Evolutionary conservation across 2,888 invertebrate species (phyloP).

Genomic region (Julus scanicus): DNA sequence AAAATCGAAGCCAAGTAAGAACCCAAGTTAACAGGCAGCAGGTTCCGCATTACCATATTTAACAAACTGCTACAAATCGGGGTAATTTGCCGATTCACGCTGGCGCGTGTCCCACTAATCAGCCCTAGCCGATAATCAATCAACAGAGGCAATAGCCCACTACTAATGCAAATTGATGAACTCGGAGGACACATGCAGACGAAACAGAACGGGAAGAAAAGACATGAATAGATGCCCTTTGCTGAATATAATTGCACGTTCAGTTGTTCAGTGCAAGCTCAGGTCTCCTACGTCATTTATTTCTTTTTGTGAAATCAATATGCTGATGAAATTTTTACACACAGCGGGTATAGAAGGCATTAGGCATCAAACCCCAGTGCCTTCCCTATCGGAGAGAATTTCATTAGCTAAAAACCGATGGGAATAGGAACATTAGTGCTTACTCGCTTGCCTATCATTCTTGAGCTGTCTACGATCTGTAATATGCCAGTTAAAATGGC

Average conservation of each 20-base stretch:
- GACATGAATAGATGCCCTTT: constrained; percentile 20
- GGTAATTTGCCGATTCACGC: constrained; percentile 21
- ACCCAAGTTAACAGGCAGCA: background rate
- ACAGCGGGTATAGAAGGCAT: background rate
- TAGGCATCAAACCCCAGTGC: constrained; percentile 18
- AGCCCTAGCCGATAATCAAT: constrained; percentile 24
- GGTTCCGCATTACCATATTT: background rate
- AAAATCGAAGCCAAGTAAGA: background rate
- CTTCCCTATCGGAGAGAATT: background rate
- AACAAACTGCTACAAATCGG: constrained; percentile 33
- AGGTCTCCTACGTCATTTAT: constrained; percentile 1
- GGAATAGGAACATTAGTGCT: background rate
- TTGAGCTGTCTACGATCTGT: background rate
- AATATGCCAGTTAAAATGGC: background rate
- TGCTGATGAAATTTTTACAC: constrained; percentile 20
- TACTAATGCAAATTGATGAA: constrained; percentile 18
- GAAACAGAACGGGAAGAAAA: background rate
- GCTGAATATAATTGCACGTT: background rate
- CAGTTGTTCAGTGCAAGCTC: background rate
- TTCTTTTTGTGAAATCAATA: background rate
- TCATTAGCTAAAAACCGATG: constrained; percentile 33
- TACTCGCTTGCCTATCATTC: background rate
- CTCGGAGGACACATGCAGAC: background rate
- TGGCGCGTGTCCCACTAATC: constrained; percentile 33
- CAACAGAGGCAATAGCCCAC: background rate